Evolutionary conservation across 2,113 vertebrate genomes (phyloP).

Genomic region (Erpornis zantholeuca): DNA sequence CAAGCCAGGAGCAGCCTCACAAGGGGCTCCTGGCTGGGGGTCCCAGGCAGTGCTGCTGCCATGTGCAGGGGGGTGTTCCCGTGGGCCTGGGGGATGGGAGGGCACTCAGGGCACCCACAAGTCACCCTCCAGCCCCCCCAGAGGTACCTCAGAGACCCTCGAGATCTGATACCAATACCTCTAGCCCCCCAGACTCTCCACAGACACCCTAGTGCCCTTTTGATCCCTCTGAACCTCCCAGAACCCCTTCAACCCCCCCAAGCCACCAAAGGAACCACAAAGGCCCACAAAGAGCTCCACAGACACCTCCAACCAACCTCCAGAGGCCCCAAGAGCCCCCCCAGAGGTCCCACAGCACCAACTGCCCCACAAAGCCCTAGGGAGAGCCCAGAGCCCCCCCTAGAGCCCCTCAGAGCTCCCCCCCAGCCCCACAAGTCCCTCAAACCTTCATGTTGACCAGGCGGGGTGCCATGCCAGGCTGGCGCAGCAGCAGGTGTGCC

Average conservation of each 20-base stretch:
- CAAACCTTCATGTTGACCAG: background rate
- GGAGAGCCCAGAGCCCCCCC: background rate
- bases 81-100: background rate
- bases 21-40: background rate
- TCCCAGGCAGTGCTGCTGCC: background rate
- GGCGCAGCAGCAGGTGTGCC: background rate
- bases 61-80: background rate
- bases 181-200: background rate
- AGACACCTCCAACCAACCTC: background rate
- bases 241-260: rapidly evolving
- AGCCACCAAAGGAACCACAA: no score
- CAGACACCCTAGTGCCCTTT: background rate
- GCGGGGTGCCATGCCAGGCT: background rate
- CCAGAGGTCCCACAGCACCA: background rate
- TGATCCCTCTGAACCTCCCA: background rate
- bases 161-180: background rate
- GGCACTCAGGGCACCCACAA: background rate
- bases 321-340: background rate
- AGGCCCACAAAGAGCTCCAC: background rate
- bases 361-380: background rate
- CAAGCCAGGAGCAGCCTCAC: background rate
- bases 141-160: background rate
- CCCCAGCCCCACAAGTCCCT: background rate
- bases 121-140: background rate
- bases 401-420: background rate